Conservation (phyloP, 1,140 invertebrate species). For the Leptinotarsa texana region DNA sequence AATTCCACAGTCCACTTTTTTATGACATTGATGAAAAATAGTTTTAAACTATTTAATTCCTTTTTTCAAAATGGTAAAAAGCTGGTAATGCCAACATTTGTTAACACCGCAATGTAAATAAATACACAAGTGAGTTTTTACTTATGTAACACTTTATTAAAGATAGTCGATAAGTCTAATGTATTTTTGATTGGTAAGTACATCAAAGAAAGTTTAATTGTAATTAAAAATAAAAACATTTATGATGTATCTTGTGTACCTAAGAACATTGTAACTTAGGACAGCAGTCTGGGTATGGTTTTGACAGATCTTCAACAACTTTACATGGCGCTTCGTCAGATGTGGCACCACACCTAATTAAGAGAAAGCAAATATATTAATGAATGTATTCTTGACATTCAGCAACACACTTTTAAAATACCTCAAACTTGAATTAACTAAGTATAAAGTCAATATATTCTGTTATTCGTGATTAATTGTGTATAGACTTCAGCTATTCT, state of each 20-base stretch:
- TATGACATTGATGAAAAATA: too few relatives aligned
- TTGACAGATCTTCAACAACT: slow-evolving; percentile 22
- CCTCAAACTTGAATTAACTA: too few relatives aligned
- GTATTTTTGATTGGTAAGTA: too few relatives aligned
- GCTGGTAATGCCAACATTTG: background rate
- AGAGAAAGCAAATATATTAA: background rate
- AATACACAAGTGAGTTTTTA: background rate
- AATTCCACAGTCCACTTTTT: too few relatives aligned
- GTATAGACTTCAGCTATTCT: too few relatives aligned
- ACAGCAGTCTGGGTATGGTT: slow-evolving; percentile 30
- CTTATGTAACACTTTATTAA: background rate
- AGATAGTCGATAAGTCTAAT: background rate
- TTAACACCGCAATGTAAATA: background rate
- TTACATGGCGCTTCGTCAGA: slow-evolving; percentile 20
- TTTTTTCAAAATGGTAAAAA: background rate
- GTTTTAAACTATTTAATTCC: background rate
- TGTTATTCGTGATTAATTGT: too few relatives aligned
- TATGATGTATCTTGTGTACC: background rate
- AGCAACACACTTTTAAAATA: too few relatives aligned
- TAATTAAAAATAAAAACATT: background rate
- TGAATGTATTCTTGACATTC: background rate
- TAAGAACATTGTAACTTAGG: slow-evolving; percentile 12
- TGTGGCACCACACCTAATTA: slow-evolving; percentile 9
- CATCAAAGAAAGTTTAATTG: too few relatives aligned
- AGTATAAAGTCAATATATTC: too few relatives aligned